Evolutionary conservation across 2,113 vertebrate species (phyloP).

Genomic region (Petromus typicus): DNA sequence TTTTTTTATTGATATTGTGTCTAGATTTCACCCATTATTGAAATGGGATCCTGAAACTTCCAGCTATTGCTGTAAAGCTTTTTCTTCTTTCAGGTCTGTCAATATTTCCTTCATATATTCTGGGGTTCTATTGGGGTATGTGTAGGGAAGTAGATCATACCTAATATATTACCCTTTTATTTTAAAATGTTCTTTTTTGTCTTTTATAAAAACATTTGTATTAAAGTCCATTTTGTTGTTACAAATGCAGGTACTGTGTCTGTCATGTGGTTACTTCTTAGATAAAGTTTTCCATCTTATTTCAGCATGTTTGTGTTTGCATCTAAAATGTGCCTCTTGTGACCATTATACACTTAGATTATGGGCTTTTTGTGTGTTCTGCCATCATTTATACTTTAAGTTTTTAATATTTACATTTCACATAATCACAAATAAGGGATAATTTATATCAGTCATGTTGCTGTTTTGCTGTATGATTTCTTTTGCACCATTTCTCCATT

Average conservation of each 20-base stretch:
- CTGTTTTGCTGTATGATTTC: background rate
- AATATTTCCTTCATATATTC: background rate
- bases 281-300: background rate
- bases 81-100: background rate
- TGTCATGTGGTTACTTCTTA: background rate
- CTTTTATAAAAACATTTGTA: slow-evolving; percentile 2
- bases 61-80: background rate
- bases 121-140: background rate
- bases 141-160: background rate
- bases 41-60: background rate
- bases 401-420: background rate
- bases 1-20: background rate
- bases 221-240: background rate
- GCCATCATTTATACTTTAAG: background rate
- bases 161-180: background rate
- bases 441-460: background rate
- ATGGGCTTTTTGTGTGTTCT: background rate
- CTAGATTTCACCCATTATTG: background rate
- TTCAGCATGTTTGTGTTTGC: background rate
- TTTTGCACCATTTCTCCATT: background rate
- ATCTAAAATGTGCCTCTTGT: background rate
- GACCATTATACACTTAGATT: background rate
- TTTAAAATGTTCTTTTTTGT: slow-evolving; percentile 6
- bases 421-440: background rate
- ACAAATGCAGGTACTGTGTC: no score